Base-by-base conservation (phyloP, 2,888 invertebrate genomes). In the Phortica okadai region DNA sequence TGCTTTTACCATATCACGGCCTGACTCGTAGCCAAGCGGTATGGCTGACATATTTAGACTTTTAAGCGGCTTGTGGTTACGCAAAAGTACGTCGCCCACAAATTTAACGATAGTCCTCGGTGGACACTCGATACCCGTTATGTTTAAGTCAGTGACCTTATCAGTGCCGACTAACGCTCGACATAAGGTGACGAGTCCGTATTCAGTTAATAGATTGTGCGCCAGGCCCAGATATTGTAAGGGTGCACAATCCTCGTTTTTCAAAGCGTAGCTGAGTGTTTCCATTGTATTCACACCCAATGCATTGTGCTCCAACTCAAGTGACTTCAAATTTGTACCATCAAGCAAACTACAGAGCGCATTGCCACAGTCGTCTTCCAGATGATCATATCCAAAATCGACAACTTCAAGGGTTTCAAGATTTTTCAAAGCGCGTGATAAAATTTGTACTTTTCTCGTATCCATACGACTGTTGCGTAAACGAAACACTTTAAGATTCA, bases 391-490 rank as follows among this genome's bases (percentile, higher is more conserved):
- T 0, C 86, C 87, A 42, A 91, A 88, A 69, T 91, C 91, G 1
- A 90, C 70, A 0, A 81, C 77, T 58, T 90, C 86, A 6, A 90
- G 67, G 0, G 42, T 6, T 6, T 76, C 74, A 8, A 89, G n/a
- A 0, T 56, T n/a, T 4, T 80, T 84, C 0, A 91, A 74, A 0
- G 78, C 78, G 1, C 85, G 78, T 0, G 83, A 73, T 10, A 90
- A 16, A 0, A 80, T 84, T 6, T 83, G 73, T 1, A 90, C 54
- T 72, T 91, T 91, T 3, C 78, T 74, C 0, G 74, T 66, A 76
- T 90, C 88, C 89, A 90, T 86, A 4, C 83, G 84, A 56, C 90
- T 90, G 64, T 88, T 88, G 21, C 89, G 86, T 56, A 91, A 73
- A 3, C 89, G 88, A 42, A 91, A 89, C 4, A 77, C 76, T 70